Conservation (phyloP, 2,113 vertebrate genomes). For the Apaloderma vittatum region DNA sequence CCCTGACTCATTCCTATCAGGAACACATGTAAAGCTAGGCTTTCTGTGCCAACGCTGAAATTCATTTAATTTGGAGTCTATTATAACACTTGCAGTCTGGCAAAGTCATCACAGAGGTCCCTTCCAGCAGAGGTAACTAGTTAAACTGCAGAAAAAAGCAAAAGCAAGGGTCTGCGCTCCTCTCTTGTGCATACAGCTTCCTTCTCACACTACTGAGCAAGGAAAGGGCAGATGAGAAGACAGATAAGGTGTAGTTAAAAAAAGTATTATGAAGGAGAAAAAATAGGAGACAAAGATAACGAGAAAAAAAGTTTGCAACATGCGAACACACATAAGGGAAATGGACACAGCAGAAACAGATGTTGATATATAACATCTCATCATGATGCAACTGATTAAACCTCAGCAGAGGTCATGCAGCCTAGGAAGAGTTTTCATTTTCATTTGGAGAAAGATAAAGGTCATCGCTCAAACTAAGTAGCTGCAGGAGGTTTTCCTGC, state of each 20-base stretch:
- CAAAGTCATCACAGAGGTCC: neutral
- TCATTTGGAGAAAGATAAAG: constrained; percentile 66
- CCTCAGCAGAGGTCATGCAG: constrained; percentile 20
- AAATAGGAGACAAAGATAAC: neutral
- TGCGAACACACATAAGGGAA: neutral
- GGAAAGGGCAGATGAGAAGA: neutral
- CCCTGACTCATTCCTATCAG: neutral
- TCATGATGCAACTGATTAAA: constrained; percentile 17
- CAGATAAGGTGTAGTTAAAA: neutral
- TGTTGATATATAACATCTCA: constrained; percentile 33
- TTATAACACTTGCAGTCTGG: neutral
- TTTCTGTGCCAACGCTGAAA: neutral
- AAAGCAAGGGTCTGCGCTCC: neutral
- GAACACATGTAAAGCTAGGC: neutral
- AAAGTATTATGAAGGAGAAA: neutral
- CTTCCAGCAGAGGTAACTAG: neutral
- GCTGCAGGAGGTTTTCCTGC: constrained; percentile 7
- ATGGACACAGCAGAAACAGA: neutral
- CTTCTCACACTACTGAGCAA: neutral
- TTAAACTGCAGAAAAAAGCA: neutral
- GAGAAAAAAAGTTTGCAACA: neutral
- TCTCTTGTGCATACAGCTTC: neutral
- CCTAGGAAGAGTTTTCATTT: constrained; percentile 49
- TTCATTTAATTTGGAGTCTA: neutral
- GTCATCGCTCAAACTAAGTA: constrained; percentile 32